Base-by-base conservation (phyloP, 2,888 invertebrate species). In the Zhuqinia jingwanae region DNA sequence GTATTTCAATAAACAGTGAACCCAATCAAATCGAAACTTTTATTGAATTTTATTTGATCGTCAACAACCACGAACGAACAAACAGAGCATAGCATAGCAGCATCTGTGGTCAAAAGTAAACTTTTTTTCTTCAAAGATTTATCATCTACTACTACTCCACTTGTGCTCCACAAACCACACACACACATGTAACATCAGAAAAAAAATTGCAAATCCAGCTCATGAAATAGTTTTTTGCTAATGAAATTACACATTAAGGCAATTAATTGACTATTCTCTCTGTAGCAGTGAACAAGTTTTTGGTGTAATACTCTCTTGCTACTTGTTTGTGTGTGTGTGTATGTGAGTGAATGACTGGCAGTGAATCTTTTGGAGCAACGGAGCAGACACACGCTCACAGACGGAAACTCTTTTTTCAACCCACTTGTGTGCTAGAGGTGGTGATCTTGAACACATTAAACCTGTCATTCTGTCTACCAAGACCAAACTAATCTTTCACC, bases 381-480 rank as follows among this genome's bases (percentile, higher is more conserved):
- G 25, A 11, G 47, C 27, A 36, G 27, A 30, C 17, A 30, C 53
- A 56, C 36, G 1, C 56, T 36, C 53, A 75, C 27, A 75, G 30
- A 56, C 53, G 30, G 36, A 30, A 27, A 56, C 56, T 36, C 53
- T 36, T 36, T 36, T 36, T 36, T 36, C 36, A 47, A 73, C 22
- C 73, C 47, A 50, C 73, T 50, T 73, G 73, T 50, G 60, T 50
- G 45, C 58, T 58, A 25, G 68, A 50, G 79, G 60, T 65, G 47
- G 60, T 50, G 73, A 85, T 85, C 79, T 85, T 85, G 50, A 85
- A 63, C 85, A 85, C 85, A 79, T 85, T 79, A 85, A 85, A 85
- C 73, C 75, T 85, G 85, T 85, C 85, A 85, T 42, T 50, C 85
- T 78, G 77, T 78, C 78, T 76, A 30, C 50, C 45, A 27, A 77